Percentiles rank a stretch among this genome's conserved stretches.
phyloP scores from a whole-genome alignment of 2,888 invertebrate species.

The Penaeus monodon region DNA sequence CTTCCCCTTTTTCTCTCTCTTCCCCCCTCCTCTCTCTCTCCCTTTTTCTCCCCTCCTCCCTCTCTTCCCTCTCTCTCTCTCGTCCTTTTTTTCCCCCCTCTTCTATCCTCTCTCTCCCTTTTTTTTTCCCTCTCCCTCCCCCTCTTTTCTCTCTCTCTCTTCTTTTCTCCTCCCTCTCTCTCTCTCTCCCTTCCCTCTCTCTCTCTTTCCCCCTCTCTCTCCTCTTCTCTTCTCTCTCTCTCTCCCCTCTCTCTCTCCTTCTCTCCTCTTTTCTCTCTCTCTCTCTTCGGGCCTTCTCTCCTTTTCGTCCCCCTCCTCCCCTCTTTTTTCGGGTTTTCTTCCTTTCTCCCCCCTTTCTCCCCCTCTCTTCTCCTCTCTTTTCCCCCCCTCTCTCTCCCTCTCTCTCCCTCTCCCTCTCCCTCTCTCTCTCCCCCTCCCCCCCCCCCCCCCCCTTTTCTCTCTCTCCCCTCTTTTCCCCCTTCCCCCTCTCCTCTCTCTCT shows the following conservation, averaged over 20 bases:
- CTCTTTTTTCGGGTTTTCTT: background rate
- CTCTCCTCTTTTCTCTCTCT: background rate
- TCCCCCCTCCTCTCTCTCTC: too few species aligned
- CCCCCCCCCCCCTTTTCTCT: too few species aligned
- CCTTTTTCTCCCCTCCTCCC: too few species aligned
- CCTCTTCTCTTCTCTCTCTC: background rate
- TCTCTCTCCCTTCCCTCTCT: background rate
- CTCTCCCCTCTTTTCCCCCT: too few species aligned
- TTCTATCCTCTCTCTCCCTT: too few species aligned
- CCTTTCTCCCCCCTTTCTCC: background rate
- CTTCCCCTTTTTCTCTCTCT: too few species aligned
- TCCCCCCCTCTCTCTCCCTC: too few species aligned
- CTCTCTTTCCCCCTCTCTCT: background rate
- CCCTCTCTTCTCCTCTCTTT: too few species aligned
- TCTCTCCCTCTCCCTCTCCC: accelerated
- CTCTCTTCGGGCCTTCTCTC: background rate
- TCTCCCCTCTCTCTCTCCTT: background rate
- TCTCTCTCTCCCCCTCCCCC: too few species aligned
- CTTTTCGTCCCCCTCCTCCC: background rate
- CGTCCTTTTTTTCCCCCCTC: too few species aligned
- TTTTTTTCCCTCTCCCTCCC: background rate
- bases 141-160: background rate
- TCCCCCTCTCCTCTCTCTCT: too few species aligned
- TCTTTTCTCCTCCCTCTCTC: background rate
- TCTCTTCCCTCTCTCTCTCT: too few species aligned